Evolutionary conservation across 2,113 vertebrate species (phyloP).

Genomic region (Muntiacus reevesi): DNA sequence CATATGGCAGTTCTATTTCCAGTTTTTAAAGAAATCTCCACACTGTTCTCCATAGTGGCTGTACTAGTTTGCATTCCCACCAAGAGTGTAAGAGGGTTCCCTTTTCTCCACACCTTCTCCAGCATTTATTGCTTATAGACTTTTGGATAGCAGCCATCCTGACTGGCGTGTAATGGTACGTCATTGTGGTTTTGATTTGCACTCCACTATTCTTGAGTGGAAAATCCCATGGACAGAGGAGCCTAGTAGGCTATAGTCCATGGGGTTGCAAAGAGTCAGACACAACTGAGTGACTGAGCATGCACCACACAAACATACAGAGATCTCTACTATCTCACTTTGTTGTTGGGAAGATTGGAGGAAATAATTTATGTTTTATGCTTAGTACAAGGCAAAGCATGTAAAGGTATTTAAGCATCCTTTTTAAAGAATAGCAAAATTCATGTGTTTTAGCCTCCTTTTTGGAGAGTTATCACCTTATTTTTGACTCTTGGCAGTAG

Average conservation of each 20-base stretch:
- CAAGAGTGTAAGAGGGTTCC: too few species aligned
- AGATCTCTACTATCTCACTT: not conserved
- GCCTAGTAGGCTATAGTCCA: not conserved
- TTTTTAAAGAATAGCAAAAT: not conserved
- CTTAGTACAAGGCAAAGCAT: not conserved
- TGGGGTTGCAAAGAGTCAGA: not conserved
- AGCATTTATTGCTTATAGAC: too few species aligned
- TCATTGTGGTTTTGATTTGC: too few species aligned
- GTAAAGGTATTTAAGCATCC: not conserved
- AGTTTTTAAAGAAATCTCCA: too few species aligned
- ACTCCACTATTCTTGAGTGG: not conserved
- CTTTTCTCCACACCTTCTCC: too few species aligned
- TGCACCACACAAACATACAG: not conserved
- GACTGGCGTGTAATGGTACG: too few species aligned
- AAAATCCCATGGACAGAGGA: not conserved
- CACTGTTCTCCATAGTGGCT: too few species aligned
- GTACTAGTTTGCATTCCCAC: too few species aligned
- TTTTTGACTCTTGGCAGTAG: constrained; percentile 31
- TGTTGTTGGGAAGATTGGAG: not conserved
- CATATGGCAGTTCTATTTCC: too few species aligned
- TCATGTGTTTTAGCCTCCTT: not conserved
- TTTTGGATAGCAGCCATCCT: too few species aligned
- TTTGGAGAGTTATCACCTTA: not conserved
- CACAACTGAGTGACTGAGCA: not conserved
- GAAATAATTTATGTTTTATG: not conserved